Conservation (phyloP, 2,113 vertebrate genomes). For the Rhinichthys klamathensis region DNA sequence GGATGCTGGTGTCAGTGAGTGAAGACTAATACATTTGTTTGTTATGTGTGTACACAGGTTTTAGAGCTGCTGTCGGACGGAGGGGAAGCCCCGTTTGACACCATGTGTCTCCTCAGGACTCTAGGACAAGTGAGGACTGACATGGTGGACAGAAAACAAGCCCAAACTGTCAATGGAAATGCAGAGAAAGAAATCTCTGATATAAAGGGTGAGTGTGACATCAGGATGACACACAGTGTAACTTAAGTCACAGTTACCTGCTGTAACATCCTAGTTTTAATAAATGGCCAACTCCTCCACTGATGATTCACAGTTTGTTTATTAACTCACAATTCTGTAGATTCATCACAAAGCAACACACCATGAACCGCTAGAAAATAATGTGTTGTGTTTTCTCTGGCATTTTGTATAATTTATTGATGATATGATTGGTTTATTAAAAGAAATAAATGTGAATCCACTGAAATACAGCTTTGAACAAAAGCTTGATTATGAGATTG, state of each 20-base stretch:
- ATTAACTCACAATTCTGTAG: too few species aligned
- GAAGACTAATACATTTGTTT: not conserved
- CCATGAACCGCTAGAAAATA: too few species aligned
- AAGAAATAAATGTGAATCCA: not conserved
- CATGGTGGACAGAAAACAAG: constrained; percentile 77
- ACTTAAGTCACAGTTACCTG: not conserved
- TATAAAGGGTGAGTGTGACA: constrained; percentile 53
- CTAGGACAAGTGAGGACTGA: constrained; percentile 90
- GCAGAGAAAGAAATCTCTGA: constrained; percentile 47
- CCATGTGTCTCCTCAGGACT: constrained; percentile 83
- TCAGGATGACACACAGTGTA: not conserved
- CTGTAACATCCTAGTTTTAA: too few species aligned
- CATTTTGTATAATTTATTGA: not conserved
- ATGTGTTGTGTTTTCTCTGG: not conserved
- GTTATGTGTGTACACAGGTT: constrained; percentile 67
- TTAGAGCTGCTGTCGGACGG: constrained; percentile 86
- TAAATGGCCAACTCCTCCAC: too few species aligned
- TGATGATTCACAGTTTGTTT: too few species aligned
- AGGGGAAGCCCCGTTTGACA: constrained; percentile 80
- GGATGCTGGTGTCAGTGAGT: not conserved
- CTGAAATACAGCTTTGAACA: not conserved
- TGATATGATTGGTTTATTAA: not conserved
- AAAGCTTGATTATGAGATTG: not conserved
- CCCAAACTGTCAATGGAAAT: constrained; percentile 28
- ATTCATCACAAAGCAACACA: too few species aligned